Evolutionary conservation across 92 coral and sea anemone species (phyloP).

Genomic region (Ricordea florida): DNA sequence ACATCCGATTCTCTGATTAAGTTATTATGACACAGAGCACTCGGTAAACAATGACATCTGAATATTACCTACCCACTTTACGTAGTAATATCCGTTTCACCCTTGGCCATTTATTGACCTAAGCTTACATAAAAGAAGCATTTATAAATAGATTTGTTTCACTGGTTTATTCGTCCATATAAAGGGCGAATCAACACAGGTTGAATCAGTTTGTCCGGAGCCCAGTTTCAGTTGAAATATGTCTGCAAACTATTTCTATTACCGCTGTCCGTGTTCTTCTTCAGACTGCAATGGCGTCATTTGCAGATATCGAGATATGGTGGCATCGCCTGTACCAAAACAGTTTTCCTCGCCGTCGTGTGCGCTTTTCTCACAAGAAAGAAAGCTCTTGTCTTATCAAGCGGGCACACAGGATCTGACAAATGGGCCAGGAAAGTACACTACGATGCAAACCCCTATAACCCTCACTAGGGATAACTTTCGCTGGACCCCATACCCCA

Average conservation of each 20-base stretch:
- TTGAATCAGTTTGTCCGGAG: not conserved
- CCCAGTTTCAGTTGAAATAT: not conserved
- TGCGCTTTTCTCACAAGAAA: conserved; percentile 72
- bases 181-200: not conserved
- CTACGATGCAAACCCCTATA: not conserved
- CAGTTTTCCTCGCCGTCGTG: conserved; percentile 54
- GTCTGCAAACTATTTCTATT: conserved; percentile 71
- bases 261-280: conserved; percentile 79
- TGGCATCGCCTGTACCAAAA: conserved; percentile 39
- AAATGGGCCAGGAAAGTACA: conserved; percentile 15
- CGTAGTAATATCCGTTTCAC: conserved; percentile 78
- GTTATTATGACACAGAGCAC: conserved; percentile 71
- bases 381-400: conserved; percentile 33
- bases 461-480: conserved; percentile 33
- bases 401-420: conserved; percentile 15
- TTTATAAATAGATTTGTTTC: conserved; percentile 35
- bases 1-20: conserved; percentile 73
- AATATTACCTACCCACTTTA: conserved; percentile 56
- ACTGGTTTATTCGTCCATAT: not conserved
- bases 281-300: conserved; percentile 69
- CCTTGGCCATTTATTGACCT: conserved; percentile 55
- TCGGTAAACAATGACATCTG: conserved; percentile 60
- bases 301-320: conserved; percentile 77
- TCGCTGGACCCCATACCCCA: conserved; percentile 59
- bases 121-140: conserved; percentile 57